phyloP scores from a whole-genome alignment of 2,888 invertebrate species.

The Parnassius apollo region DNA sequence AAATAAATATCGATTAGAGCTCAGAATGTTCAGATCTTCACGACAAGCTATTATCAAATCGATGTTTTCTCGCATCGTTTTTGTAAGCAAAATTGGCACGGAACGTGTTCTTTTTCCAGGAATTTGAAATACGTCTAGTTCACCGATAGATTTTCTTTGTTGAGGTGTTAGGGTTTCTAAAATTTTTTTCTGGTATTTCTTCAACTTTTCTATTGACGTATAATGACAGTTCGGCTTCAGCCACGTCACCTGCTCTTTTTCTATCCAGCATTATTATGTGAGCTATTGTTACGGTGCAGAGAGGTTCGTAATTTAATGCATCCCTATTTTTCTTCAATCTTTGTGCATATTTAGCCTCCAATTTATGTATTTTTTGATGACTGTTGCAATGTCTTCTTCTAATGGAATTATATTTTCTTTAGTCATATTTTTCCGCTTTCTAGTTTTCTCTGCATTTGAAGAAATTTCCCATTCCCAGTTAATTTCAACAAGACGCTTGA shows the following conservation, averaged over 20 bases:
- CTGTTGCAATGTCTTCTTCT: constrained; percentile 20
- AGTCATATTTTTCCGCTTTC: constrained; percentile 21
- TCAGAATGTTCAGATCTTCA: too few relatives aligned
- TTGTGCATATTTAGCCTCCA: constrained; percentile 17
- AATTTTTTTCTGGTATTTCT: too few relatives aligned
- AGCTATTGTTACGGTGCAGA: background rate
- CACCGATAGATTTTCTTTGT: too few relatives aligned
- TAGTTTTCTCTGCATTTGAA: constrained; percentile 28
- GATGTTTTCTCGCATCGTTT: too few relatives aligned
- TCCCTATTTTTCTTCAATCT: background rate
- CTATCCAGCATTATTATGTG: background rate
- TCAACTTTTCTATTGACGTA: too few relatives aligned
- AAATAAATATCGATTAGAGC: background rate
- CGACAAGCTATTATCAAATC: too few relatives aligned
- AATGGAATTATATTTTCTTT: background rate
- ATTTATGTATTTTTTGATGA: constrained; percentile 13
- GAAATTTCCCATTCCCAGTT: constrained; percentile 31
- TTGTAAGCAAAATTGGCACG: too few relatives aligned
- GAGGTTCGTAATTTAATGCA: background rate
- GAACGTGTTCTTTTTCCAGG: too few relatives aligned
- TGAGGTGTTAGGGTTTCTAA: too few relatives aligned
- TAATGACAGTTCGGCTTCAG: too few relatives aligned
- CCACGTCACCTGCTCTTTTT: too few relatives aligned
- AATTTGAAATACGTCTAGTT: too few relatives aligned
- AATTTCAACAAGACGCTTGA: constrained; percentile 22